phyloP scores from a whole-genome alignment of 2,113 vertebrate genomes.

The Lonchura striata region DNA sequence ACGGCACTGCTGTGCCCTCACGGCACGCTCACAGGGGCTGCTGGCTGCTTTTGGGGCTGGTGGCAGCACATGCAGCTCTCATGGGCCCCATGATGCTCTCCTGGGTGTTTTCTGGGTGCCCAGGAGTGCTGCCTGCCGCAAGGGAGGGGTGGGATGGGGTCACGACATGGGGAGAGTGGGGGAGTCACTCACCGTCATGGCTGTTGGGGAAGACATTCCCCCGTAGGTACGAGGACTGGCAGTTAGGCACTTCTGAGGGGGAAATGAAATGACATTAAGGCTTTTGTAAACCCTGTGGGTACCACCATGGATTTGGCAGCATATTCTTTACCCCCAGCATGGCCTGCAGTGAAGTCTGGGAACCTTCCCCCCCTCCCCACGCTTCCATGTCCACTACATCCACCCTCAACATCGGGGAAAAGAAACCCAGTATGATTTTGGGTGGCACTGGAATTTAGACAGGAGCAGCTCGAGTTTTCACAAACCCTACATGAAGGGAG shows the following conservation, averaged over 20 bases:
- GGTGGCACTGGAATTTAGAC: background rate
- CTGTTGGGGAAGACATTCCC: slow-evolving; percentile 85
- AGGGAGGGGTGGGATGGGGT: background rate
- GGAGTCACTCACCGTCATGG: slow-evolving; percentile 83
- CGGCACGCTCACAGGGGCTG: background rate
- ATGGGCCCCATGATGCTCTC: accelerated
- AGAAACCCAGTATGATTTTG: accelerated
- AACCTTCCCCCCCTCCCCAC: accelerated
- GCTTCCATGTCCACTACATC: background rate
- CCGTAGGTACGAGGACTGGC: slow-evolving; percentile 90
- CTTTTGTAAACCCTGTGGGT: accelerated
- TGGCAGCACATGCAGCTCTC: accelerated
- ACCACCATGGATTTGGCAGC: background rate
- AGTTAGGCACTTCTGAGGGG: slow-evolving; percentile 95
- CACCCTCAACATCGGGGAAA: background rate
- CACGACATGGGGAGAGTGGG: accelerated
- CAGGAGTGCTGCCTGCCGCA: accelerated
- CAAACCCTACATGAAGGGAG: background rate
- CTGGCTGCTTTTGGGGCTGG: background rate
- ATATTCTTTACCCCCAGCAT: accelerated
- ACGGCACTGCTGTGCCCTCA: accelerated
- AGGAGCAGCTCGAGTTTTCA: background rate
- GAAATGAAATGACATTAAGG: background rate
- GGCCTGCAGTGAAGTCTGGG: accelerated
- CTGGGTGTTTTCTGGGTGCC: accelerated